These are phyloP conservation scores for Tipula helvola DNA, from an alignment of 2,888 invertebrate species.

Conservation along the genomic window DNA sequence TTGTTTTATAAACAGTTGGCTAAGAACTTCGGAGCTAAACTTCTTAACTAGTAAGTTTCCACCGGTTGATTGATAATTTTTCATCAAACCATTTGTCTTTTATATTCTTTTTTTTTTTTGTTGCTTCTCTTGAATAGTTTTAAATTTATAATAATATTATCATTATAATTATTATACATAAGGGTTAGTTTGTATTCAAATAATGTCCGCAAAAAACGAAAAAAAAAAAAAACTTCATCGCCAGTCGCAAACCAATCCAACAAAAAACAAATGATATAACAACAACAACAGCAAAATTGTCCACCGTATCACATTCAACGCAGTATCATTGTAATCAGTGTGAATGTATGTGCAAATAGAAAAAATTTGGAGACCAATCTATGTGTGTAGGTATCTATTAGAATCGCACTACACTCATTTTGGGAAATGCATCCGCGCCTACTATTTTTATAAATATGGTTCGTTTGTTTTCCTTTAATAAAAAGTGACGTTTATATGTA, in stretches of 20 bases:
- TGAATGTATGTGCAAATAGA: background rate
- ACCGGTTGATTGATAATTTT: constrained; percentile 32
- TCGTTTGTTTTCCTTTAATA: background rate
- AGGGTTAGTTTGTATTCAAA: constrained; percentile 11
- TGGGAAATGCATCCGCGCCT: background rate
- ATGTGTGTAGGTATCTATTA: background rate
- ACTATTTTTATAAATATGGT: background rate
- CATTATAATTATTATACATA: background rate
- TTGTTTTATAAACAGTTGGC: background rate
- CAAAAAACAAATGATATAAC: background rate
- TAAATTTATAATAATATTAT: background rate
- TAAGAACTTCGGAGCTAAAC: constrained; percentile 30
- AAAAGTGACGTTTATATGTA: background rate
- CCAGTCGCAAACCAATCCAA: background rate
- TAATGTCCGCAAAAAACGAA: background rate
- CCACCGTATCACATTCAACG: background rate
- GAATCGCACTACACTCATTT: background rate
- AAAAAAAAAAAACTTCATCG: background rate
- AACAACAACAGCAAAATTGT: background rate
- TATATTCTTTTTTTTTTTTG: constrained; percentile 6
- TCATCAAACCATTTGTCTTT: background rate
- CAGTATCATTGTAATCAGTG: background rate
- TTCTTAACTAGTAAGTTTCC: constrained; percentile 36
- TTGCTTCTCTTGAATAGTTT: background rate
- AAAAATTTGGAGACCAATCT: background rate